Conservation (phyloP, 2,888 invertebrate genomes). For the Cancer borealis region DNA sequence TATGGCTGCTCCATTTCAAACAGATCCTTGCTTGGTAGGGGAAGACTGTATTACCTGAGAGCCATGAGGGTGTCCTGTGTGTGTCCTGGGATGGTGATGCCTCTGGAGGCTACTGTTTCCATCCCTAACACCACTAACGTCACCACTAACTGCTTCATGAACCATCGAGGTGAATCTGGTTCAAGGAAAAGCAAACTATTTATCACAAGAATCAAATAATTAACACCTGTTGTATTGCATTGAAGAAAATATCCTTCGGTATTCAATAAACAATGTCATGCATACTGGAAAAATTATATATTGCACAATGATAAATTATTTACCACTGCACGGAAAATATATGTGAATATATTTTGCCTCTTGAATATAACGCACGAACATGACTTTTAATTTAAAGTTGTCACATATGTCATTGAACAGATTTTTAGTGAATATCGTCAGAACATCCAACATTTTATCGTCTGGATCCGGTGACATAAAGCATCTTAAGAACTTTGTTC, state of each 20-base stretch:
- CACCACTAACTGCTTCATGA: neutral
- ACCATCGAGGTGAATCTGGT: neutral
- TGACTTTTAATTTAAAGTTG: neutral
- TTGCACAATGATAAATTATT: neutral
- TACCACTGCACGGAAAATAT: neutral
- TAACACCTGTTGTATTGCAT: neutral
- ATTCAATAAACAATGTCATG: neutral
- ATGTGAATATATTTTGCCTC: neutral
- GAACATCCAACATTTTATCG: neutral
- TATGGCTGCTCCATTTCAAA: neutral
- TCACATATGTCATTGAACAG: neutral
- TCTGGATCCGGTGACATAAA: neutral
- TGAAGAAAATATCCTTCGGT: neutral
- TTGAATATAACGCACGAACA: neutral
- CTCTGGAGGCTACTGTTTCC: neutral
- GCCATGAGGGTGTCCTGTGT: neutral
- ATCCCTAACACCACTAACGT: neutral
- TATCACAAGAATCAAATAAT: neutral
- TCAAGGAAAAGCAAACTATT: neutral
- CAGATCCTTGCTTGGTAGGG: neutral
- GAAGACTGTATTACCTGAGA: constrained; percentile 14
- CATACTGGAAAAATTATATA: neutral
- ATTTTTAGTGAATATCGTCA: neutral
- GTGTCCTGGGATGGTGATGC: constrained; percentile 49
- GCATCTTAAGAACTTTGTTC: neutral